Evolutionary conservation across 1,140 invertebrate species (phyloP), one percentile per base, ranked within the genome.

Genomic region (Drosophila saltans): DNA sequence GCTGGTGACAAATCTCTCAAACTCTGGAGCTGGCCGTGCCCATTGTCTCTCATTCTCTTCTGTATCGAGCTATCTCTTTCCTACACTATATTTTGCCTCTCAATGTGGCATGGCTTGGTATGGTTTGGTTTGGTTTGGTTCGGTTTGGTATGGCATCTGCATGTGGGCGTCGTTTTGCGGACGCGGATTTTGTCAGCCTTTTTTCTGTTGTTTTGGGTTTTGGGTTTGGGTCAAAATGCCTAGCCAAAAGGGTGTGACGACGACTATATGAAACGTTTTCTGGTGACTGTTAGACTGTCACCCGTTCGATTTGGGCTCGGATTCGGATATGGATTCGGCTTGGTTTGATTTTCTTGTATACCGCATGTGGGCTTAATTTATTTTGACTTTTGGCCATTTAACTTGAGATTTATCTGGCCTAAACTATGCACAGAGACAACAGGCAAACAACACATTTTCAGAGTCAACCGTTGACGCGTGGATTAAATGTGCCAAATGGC

Each of bases 381-480:
- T 88, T 88, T 88, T 88, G 84, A 88, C 84, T 89, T 89, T 88
- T 88, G 84, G 84, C 84, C 84, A 88, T 88, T 88, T 88, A 88
- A 82, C 84, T 88, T 78, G 74, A 89, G 84, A 88, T 88, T 88
- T 88, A 88, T 88, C 84, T 88, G 80, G 80, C 75, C 84, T 88
- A 88, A 89, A 84, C 84, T 78, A 88, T 89, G 83, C 83, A 62
- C 83, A 73, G 58, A 66, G 59, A 62, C 72, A 77, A 65, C 74
- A 57, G 21, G 8, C 45, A 48, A 4, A 48, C 55, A 33, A 52
- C 33, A 61, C 74, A 86, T 86, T 86, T 80, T 77, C 63, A 69
- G 30, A 67, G 71, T 70, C 65, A 72, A 65, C 70, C 66, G 83
- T 73, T 86, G 83, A 86, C 83, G 83, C 83, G 83, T 88, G 79